Conservation (phyloP, 2,888 invertebrate species). For the Stegophylla sp. region DNA sequence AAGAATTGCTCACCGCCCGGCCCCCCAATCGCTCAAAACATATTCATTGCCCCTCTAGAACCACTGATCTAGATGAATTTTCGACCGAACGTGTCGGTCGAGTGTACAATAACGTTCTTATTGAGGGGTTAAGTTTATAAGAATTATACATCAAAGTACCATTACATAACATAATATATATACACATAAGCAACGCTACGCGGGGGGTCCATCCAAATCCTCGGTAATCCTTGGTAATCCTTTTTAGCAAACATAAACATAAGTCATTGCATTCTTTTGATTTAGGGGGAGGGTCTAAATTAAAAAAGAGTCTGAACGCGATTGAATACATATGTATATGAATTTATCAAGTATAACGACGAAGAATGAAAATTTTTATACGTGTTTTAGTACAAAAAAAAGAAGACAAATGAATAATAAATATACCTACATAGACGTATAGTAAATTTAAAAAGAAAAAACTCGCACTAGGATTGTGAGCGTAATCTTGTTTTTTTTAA, state of each 20-base stretch:
- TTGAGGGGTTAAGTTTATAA: conserved; percentile 4
- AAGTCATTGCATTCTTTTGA: conserved; percentile 1
- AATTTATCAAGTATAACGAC: background rate
- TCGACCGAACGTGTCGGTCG: background rate
- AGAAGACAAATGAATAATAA: conserved; percentile 7
- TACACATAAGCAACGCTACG: background rate
- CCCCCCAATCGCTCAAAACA: too few species aligned
- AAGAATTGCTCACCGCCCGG: too few species aligned
- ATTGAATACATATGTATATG: conserved; percentile 1
- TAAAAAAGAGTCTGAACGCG: background rate
- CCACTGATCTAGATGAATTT: background rate
- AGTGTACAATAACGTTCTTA: too few species aligned
- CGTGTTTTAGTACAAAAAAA: background rate
- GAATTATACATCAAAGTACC: background rate
- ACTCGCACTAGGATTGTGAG: too few species aligned
- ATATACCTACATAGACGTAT: too few species aligned
- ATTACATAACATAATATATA: background rate
- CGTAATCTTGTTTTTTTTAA: too few species aligned
- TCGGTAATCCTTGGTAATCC: conserved; percentile 36
- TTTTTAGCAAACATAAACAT: conserved; percentile 25
- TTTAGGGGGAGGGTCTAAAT: conserved; percentile 4
- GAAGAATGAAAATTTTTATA: background rate
- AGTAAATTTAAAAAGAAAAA: too few species aligned
- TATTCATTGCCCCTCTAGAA: too few species aligned
- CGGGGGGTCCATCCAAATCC: conserved; percentile 14